These are phyloP conservation scores for Lepidocolaptes lacrymiger DNA, from an alignment of 2,797 vertebrate genomes.

Conservation along the genomic window DNA sequence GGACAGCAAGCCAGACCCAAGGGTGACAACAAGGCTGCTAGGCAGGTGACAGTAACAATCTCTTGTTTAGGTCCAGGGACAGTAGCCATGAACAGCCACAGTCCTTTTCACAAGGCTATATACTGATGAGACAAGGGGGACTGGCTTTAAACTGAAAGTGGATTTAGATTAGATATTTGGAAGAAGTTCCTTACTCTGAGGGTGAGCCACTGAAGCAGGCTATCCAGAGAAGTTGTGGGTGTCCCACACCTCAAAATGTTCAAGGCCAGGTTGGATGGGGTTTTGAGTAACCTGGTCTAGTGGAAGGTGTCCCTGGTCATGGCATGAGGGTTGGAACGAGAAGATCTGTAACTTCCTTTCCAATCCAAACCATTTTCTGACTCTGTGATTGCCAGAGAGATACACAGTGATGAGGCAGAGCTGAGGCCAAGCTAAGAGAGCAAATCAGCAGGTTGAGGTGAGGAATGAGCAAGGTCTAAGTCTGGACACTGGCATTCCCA, in stretches of 20 bases:
- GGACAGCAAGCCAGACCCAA: neutral
- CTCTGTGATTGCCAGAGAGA: neutral
- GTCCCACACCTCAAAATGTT: neutral
- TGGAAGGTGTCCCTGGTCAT: neutral
- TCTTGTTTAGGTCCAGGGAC: neutral
- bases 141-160: neutral
- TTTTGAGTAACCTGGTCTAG: neutral
- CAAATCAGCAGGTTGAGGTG: neutral
- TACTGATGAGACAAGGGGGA: neutral
- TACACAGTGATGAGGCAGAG: neutral
- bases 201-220: accelerated
- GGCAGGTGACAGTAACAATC: neutral
- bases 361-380: neutral
- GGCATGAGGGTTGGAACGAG: neutral
- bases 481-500: neutral
- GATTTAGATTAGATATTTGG: neutral
- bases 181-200: neutral
- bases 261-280: neutral
- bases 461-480: neutral
- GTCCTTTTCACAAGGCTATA: neutral
- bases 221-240: neutral
- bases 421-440: neutral
- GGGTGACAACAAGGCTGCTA: neutral
- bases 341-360: neutral
- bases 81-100: neutral